Evolutionary conservation across 2,888 invertebrate species (phyloP), one percentile per base, ranked within the genome.

Genomic region (Yponomeuta sedellus): DNA sequence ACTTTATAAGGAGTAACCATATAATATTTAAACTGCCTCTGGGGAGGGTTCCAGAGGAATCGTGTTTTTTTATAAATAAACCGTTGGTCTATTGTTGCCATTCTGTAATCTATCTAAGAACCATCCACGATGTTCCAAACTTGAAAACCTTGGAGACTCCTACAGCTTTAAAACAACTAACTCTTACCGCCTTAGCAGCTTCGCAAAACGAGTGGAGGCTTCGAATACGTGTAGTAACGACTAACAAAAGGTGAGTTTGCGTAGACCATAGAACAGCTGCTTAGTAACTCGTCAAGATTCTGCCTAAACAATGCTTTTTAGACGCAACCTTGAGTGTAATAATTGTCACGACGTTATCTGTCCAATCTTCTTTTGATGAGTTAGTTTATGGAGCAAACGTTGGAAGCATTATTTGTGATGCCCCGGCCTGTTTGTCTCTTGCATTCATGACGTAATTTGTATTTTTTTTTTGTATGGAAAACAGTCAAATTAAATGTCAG

Each of bases 121-220:
- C 11, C 25, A 25, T 8, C 6, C 25, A 25, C 12, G n/a, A 34
- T 61, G 61, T 22, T 61, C 22, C n/a, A 52, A 52, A 16, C 44
- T 52, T 52, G 44, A 16, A 52, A 52, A 16, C 44, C 44, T 58
- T 58, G 58, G 58, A 58, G 22, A 58, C 58, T 22, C 58, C 58
- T 19, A 20, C 22, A 20, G 20, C 22, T 58, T 57, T 28, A 4
- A 28, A 57, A 19, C 22, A 61, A 61, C 61, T 25, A 61, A 20
- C 34, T 61, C 59, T 61, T 28, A 25, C 25, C 22, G 61, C 20
- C 8, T 22, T 19, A 22, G 20, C 58, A 58, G 58, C 58, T 58
- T 58, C 58, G 58, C 58, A 19, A 58, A 20, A 19, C 58, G 58
- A 58, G 58, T 19, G 58, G 58, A 58, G 4, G 20, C 58, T 58